Conservation (phyloP, 2,113 vertebrate species). For the Phalacrocorax carbo region DNA sequence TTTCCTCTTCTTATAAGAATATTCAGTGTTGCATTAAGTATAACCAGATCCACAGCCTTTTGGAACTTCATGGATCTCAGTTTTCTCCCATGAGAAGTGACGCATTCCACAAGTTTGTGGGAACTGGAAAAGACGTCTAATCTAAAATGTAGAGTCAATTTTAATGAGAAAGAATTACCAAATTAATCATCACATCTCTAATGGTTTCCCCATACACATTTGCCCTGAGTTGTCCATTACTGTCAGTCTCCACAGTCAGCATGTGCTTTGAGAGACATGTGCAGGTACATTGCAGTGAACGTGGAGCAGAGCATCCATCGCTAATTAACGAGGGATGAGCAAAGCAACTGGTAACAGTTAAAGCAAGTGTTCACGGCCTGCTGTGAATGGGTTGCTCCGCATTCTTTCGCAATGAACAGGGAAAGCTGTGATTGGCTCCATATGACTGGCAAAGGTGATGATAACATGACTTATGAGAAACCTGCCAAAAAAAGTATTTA, state of each 20-base stretch:
- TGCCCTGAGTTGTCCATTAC: neutral
- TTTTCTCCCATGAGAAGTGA: neutral
- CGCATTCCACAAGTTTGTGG: neutral
- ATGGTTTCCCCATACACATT: neutral
- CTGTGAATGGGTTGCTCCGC: conserved; percentile 16
- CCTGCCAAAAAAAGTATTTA: neutral
- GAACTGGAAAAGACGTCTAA: neutral
- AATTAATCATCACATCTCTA: neutral
- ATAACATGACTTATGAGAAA: conserved; percentile 60
- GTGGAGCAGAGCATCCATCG: neutral
- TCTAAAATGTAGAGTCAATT: neutral
- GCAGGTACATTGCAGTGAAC: neutral
- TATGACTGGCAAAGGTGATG: conserved; percentile 50
- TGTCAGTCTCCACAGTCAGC: neutral
- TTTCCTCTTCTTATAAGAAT: neutral
- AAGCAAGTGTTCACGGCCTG: neutral
- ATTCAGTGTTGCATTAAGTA: neutral
- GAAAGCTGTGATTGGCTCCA: conserved; percentile 54
- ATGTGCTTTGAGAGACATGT: neutral
- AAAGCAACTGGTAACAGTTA: conserved; percentile 13
- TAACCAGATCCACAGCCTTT: neutral
- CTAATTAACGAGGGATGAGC: neutral
- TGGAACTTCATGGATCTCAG: neutral
- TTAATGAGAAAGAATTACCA: neutral
- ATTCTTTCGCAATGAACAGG: conserved; percentile 19